These are phyloP conservation scores for Cynocephalus volans DNA, from an alignment of 2,113 vertebrate species.

Conservation along the genomic window DNA sequence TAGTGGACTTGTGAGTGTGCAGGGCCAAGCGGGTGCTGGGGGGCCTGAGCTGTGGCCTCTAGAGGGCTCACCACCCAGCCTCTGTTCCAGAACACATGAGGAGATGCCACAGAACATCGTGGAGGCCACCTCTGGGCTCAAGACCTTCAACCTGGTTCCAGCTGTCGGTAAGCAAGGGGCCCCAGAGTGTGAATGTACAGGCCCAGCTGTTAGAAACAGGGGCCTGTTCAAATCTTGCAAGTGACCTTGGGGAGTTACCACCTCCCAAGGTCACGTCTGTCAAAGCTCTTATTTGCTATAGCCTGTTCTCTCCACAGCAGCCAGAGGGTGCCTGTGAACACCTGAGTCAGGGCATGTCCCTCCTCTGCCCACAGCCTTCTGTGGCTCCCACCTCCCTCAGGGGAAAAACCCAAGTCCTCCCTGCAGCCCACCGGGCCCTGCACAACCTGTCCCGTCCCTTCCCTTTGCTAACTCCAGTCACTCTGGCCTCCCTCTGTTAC, in stretches of 20 bases:
- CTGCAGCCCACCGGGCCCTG: background rate
- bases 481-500: background rate
- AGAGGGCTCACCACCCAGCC: background rate
- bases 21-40: rapidly evolving
- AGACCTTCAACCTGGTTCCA: constrained; percentile 93
- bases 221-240: background rate
- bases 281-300: background rate
- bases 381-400: background rate
- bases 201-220: rapidly evolving
- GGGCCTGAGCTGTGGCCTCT: rapidly evolving
- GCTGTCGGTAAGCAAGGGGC: constrained; percentile 90
- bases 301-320: background rate
- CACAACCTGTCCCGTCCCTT: rapidly evolving
- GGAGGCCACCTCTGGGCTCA: constrained; percentile 87
- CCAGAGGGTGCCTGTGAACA: background rate
- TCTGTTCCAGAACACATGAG: constrained; percentile 86
- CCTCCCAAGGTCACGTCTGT: background rate
- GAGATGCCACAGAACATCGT: constrained; percentile 91
- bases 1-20: constrained; percentile 92
- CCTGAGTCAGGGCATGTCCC: rapidly evolving
- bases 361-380: background rate
- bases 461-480: rapidly evolving
- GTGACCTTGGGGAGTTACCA: background rate
- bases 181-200: rapidly evolving
- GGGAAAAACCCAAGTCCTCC: background rate